Conservation (phyloP, 2,888 invertebrate species). For the Dolichopus griseipennis region DNA sequence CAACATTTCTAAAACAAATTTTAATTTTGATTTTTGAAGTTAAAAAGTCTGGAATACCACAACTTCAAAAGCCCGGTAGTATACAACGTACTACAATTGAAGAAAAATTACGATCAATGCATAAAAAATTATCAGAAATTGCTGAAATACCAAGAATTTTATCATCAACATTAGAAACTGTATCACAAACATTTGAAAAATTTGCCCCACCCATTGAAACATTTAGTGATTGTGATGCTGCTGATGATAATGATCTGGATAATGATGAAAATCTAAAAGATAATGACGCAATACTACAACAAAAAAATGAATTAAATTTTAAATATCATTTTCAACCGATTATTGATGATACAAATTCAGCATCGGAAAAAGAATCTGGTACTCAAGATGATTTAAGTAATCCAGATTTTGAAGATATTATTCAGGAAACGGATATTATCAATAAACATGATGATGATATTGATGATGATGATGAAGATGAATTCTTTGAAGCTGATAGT, state of each 20-base stretch:
- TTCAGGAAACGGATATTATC: not conserved
- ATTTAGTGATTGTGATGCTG: not conserved
- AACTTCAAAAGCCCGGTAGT: not conserved
- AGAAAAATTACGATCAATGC: slow-evolving; percentile 38
- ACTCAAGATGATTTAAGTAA: slow-evolving; percentile 31
- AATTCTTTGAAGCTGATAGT: slow-evolving; percentile 21
- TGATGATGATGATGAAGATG: slow-evolving; percentile 14
- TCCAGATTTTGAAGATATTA: slow-evolving; percentile 20
- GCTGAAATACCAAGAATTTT: slow-evolving; percentile 41
- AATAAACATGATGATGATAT: slow-evolving; percentile 23
- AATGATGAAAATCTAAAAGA: slow-evolving; percentile 5
- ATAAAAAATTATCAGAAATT: slow-evolving; percentile 41
- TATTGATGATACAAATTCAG: slow-evolving; percentile 6
- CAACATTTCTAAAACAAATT: not conserved
- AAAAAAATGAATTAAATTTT: not conserved
- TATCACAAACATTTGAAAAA: slow-evolving; percentile 38
- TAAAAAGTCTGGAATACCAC: not conserved
- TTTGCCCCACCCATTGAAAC: slow-evolving; percentile 25
- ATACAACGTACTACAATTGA: slow-evolving; percentile 30
- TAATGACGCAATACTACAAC: slow-evolving; percentile 8
- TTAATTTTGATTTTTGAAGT: not conserved
- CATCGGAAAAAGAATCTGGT: slow-evolving; percentile 25
- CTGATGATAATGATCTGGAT: not conserved
- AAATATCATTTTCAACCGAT: not conserved
- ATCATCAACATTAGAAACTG: slow-evolving; percentile 39